A percentile compares a stretch with the other conserved stretches of the same genome.
These are phyloP conservation scores for Ispidina lecontei DNA, from an alignment of 2,797 vertebrate species.

Conservation along the genomic window DNA sequence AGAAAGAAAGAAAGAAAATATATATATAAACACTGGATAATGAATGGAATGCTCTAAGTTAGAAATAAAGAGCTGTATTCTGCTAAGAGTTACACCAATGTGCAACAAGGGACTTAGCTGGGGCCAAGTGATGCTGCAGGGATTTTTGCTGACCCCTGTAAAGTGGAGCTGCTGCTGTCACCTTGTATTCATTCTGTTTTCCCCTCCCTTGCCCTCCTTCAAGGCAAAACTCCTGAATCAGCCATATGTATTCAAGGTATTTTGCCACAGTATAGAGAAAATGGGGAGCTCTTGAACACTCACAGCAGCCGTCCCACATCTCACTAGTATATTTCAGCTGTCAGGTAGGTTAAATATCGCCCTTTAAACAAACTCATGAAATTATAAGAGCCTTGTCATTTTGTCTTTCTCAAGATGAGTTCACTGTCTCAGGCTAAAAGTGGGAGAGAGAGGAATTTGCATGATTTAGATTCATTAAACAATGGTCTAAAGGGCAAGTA, in stretches of 20 bases:
- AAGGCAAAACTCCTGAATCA: slow-evolving; percentile 33
- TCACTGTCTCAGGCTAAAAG: not conserved
- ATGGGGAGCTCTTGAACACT: slow-evolving; percentile 1
- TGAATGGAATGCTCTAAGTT: not conserved
- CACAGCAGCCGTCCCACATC: slow-evolving; percentile 10
- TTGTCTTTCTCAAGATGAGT: not conserved
- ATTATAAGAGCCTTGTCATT: slow-evolving; percentile 22
- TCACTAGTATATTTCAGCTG: not conserved
- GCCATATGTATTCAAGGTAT: not conserved
- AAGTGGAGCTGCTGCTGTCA: not conserved
- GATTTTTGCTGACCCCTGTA: not conserved
- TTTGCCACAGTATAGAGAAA: slow-evolving; percentile 13
- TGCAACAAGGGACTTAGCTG: not conserved
- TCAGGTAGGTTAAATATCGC: slow-evolving; percentile 8
- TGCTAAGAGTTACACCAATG: not conserved
- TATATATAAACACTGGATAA: not conserved
- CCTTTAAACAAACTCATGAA: slow-evolving; percentile 47
- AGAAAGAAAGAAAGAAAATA: not conserved
- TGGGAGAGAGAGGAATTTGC: not conserved
- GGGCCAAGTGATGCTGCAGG: not conserved
- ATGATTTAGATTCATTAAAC: not conserved
- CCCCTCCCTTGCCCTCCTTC: not conserved
- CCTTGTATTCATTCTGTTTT: not conserved
- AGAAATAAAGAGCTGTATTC: not conserved
- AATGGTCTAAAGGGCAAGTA: not conserved